phyloP scores from a whole-genome alignment of 2,888 invertebrate species.

The Drosophila hamatofila region DNA sequence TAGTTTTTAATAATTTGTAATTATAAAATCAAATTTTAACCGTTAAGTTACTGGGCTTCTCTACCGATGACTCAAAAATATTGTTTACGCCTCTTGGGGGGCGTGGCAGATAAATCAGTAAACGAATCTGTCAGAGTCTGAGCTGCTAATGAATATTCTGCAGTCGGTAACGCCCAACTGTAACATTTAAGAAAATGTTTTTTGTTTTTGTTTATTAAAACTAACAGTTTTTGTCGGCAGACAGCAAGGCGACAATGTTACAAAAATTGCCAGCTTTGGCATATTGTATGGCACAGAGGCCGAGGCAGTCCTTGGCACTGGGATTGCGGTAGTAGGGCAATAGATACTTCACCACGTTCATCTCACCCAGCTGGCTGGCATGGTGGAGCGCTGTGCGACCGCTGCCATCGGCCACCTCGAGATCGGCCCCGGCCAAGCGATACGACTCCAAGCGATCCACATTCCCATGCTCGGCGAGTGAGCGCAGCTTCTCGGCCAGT shows the following conservation, averaged over 20 bases:
- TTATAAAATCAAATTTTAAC: too few relatives aligned
- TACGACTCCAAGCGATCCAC: slow-evolving; percentile 87
- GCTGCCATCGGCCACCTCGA: slow-evolving; percentile 88
- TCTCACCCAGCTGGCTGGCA: slow-evolving; percentile 88
- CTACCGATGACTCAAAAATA: too few relatives aligned
- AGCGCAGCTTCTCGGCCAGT: slow-evolving; percentile 89
- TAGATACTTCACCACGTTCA: slow-evolving; percentile 86
- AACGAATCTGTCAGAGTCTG: too few relatives aligned
- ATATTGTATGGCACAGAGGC: slow-evolving; percentile 87
- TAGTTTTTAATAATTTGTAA: too few relatives aligned
- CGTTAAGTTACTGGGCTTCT: too few relatives aligned
- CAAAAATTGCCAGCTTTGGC: slow-evolving; percentile 80
- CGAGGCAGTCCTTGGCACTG: slow-evolving; percentile 86
- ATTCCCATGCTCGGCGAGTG: slow-evolving; percentile 88
- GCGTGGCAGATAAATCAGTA: too few relatives aligned
- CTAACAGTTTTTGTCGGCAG: slow-evolving; percentile 10
- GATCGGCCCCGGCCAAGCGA: slow-evolving; percentile 88
- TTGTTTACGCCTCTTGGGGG: too few relatives aligned
- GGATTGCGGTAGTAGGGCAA: slow-evolving; percentile 85
- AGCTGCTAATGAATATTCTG: too few relatives aligned
- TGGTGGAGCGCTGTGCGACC: slow-evolving; percentile 90
- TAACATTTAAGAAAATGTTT: too few relatives aligned
- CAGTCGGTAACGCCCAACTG: too few relatives aligned
- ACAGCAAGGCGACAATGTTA: slow-evolving; percentile 40
- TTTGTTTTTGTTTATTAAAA: not conserved